phyloP scores from a whole-genome alignment of 2,113 vertebrate species.

The Taurulus bubalis region DNA sequence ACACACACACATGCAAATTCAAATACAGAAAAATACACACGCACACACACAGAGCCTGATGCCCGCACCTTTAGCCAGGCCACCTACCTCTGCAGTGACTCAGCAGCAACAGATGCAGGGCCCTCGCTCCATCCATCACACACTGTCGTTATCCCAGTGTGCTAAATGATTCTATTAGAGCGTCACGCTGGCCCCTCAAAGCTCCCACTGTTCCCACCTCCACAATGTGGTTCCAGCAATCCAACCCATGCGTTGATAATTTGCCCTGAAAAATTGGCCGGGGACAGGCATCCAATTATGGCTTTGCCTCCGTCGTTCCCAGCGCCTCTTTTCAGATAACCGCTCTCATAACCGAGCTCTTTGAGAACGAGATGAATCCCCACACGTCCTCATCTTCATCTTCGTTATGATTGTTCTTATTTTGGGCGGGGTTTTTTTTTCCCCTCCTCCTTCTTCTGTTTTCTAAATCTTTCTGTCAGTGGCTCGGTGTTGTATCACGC shows the following conservation, averaged over 20 bases:
- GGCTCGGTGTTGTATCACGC: not conserved
- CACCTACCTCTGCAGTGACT: conserved; percentile 29
- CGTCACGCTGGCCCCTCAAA: conserved; percentile 72
- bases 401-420: not conserved
- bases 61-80: conserved; percentile 2
- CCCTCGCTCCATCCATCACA: conserved; percentile 71
- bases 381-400: conserved; percentile 9
- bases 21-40: not conserved
- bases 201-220: conserved; percentile 76
- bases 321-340: conserved; percentile 65
- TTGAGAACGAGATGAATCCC: conserved; percentile 53
- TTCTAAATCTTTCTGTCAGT: not conserved
- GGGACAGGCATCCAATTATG: conserved; percentile 77
- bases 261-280: conserved; percentile 73
- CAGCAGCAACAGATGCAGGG: conserved; percentile 53
- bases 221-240: conserved; percentile 67
- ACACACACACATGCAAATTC: not conserved
- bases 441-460: not conserved
- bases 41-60: conserved; percentile 7
- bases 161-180: conserved; percentile 78
- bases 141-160: conserved; percentile 64
- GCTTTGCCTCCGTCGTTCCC: conserved; percentile 71
- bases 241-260: conserved; percentile 76
- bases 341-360: conserved; percentile 63
- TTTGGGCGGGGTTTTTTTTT: not conserved